These are phyloP conservation scores for Cotesia chilonis DNA, from an alignment of 1,140 invertebrate genomes.

Conservation along the genomic window DNA sequence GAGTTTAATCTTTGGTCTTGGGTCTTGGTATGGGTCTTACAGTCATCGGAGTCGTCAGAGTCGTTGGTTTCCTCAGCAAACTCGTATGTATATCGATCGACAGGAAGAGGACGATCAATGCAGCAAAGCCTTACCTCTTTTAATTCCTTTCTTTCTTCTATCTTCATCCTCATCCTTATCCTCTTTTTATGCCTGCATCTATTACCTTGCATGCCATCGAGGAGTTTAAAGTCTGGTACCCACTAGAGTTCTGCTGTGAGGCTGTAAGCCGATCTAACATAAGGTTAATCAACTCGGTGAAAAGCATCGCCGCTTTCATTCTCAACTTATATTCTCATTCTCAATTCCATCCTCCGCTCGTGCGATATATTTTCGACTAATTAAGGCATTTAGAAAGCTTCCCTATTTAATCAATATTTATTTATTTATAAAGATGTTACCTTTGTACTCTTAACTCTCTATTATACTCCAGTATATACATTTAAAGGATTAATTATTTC, in stretches of 20 bases:
- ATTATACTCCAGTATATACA: too few relatives aligned
- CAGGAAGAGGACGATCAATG: constrained; percentile 29
- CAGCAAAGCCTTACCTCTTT: constrained; percentile 14
- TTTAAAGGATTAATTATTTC: too few relatives aligned
- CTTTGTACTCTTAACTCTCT: neutral
- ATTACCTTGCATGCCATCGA: constrained; percentile 28
- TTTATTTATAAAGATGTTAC: neutral
- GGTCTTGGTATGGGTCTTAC: too few relatives aligned
- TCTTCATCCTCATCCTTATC: neutral
- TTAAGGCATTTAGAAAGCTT: constrained; percentile 31
- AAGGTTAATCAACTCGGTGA: constrained; percentile 31
- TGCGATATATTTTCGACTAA: constrained; percentile 27
- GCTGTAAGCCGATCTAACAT: constrained; percentile 2
- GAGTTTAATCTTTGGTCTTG: too few relatives aligned
- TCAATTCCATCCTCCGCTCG: neutral
- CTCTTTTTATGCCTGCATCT: constrained; percentile 18
- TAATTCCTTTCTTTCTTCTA: constrained; percentile 2
- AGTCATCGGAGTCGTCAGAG: too few relatives aligned
- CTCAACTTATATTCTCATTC: too few relatives aligned
- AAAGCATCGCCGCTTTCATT: constrained; percentile 33
- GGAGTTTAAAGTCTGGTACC: constrained; percentile 3
- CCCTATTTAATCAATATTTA: constrained; percentile 13
- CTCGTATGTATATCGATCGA: constrained; percentile 28
- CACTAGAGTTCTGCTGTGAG: neutral
- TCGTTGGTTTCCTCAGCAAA: neutral